These are phyloP conservation scores for Esox lucius DNA, from an alignment of 2,797 vertebrate species.

Conservation along the genomic window DNA sequence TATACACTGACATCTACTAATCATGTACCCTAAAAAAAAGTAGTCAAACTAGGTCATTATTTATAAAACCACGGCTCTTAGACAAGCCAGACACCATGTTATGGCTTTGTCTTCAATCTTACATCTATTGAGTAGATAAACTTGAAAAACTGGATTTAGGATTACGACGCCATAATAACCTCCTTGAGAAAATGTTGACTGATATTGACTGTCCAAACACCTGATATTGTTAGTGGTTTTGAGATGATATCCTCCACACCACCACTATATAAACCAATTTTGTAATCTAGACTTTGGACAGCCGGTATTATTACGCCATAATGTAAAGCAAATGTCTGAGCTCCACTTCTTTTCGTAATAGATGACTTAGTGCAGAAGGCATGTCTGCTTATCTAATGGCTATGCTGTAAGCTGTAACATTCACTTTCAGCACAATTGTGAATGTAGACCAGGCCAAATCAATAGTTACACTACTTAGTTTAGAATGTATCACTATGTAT, in stretches of 20 bases:
- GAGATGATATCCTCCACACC: conserved; percentile 13
- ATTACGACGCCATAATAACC: neutral
- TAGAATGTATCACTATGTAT: neutral
- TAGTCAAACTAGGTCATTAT: neutral
- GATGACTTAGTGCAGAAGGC: neutral
- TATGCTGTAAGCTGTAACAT: neutral
- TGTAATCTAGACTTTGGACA: neutral
- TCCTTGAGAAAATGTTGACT: neutral
- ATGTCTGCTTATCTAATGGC: neutral
- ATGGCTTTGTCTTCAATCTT: neutral
- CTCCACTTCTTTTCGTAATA: neutral
- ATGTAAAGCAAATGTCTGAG: neutral
- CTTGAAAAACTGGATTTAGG: neutral
- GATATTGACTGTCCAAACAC: neutral
- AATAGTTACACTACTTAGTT: neutral
- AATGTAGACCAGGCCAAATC: neutral
- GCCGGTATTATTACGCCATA: neutral
- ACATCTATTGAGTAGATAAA: neutral
- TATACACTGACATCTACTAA: neutral
- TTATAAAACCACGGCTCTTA: neutral
- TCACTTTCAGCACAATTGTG: neutral
- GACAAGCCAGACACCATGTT: neutral
- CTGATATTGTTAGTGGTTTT: conserved; percentile 29
- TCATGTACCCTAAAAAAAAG: neutral
- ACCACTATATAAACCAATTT: neutral